Conservation (phyloP, 1,140 invertebrate species). For the Anoplophora glabripennis region DNA sequence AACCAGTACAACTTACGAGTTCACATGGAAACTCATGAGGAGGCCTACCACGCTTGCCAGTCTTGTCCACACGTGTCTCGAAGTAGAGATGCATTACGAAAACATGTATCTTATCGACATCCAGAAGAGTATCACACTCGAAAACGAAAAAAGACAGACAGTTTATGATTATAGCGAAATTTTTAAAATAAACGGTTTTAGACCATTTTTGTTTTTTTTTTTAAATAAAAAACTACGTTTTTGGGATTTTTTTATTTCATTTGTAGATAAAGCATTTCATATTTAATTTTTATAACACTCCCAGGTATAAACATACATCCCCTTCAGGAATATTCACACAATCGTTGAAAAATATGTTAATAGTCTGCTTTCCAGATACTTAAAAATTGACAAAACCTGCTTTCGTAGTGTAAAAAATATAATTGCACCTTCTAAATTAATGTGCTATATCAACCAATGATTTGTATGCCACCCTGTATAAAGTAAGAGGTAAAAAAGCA, state of each 20-base stretch:
- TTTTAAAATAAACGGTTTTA: background rate
- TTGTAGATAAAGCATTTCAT: constrained; percentile 10
- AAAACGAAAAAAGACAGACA: constrained; percentile 43
- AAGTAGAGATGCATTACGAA: constrained; percentile 79
- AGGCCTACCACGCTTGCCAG: constrained; percentile 75
- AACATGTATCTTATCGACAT: constrained; percentile 84
- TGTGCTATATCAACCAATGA: background rate
- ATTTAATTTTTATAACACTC: constrained; percentile 13
- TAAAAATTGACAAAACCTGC: constrained; percentile 2
- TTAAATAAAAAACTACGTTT: too few relatives aligned
- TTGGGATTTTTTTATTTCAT: constrained; percentile 2
- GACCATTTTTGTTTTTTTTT: too few relatives aligned
- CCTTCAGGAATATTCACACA: constrained; percentile 5
- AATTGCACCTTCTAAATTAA: background rate
- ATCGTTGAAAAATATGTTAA: constrained; percentile 1
- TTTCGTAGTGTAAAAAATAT: background rate
- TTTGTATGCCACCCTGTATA: background rate
- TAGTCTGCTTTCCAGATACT: background rate
- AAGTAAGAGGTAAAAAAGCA: constrained; percentile 1
- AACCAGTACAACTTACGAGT: constrained; percentile 88
- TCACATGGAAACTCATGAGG: constrained; percentile 85
- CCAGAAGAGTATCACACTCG: constrained; percentile 53
- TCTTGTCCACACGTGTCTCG: constrained; percentile 82
- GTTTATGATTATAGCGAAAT: constrained; percentile 16
- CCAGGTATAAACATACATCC: background rate